Evolutionary conservation across 2,113 vertebrate species (phyloP), one percentile per base, ranked within the genome.

Genomic region (Myxocyprinus asiaticus): DNA sequence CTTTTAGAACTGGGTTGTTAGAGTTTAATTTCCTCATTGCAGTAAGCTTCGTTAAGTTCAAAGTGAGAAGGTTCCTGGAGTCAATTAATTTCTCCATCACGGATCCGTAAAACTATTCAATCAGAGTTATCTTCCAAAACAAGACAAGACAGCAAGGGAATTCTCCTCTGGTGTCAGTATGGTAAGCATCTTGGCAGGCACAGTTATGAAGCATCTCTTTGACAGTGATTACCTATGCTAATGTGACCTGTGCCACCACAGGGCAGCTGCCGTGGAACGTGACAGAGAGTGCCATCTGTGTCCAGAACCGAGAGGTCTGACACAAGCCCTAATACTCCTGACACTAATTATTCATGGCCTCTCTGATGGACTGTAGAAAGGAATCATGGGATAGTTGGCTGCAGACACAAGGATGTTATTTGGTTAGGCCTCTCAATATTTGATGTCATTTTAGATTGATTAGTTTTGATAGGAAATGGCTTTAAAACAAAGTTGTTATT

Each of bases 161-260:
- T 55, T 53, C 11, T 69, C 11, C 1, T 42, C 69, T 58, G 53
- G 71, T 62, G 58, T 61, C 44, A 78, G 65, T 68, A n/a, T 10
- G 43, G 11, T 44, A 22, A 44, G 70, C 4, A 6, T 50, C 17
- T 12, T 47, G 56, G 53, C 70, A 73, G 45, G 58, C 6, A 0
- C 71, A 14, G 45, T 33, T 50, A 48, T 50, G 45, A 74, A 62
- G 71, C 50, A 58, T 74, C 58, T 74, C 58, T 22, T 15, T 74
- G 70, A 74, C 51, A 67, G 70, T 59, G 78, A 74, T 80, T 74
- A 67, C 70, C 63, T 15, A 80, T 58, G 78, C 70, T 80, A 67
- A 80, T 56, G 22, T 80, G 70, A 74, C 78, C 78, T 33, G 22
- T 33, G 4, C 9, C 22, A 33, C 22, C 22, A 33, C 22, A 33